Conservation (phyloP, 2,797 vertebrate species). For the Otolemur crassicaudatus region DNA sequence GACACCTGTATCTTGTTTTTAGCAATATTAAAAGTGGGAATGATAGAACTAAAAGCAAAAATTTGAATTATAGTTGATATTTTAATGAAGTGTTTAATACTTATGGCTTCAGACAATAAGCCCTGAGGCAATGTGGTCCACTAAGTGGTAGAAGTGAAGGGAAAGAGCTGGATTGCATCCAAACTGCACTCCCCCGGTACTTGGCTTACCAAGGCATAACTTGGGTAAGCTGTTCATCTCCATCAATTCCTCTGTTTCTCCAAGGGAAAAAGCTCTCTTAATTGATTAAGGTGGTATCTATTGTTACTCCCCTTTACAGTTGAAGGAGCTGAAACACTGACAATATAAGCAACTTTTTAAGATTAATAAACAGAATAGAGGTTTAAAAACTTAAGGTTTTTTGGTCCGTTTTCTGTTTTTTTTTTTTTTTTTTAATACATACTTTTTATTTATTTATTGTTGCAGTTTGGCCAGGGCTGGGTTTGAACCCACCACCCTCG, state of each 20-base stretch:
- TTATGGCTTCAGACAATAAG: not conserved
- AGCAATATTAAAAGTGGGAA: not conserved
- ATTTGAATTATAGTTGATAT: not conserved
- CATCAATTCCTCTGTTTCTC: not conserved
- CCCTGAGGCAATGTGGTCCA: not conserved
- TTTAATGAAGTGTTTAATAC: not conserved
- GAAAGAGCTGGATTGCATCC: not conserved
- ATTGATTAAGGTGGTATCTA: not conserved
- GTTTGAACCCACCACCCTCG: no score
- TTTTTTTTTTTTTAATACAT: not conserved
- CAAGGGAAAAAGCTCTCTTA: conserved; percentile 1
- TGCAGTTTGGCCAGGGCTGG: no score
- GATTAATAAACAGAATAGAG: not conserved
- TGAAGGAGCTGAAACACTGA: not conserved
- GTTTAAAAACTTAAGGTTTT: not conserved
- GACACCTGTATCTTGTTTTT: not conserved
- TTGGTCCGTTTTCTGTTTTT: not conserved
- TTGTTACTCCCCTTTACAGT: not conserved
- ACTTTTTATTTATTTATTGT: no score
- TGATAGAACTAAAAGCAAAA: not conserved
- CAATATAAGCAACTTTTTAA: not conserved
- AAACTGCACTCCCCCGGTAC: not conserved
- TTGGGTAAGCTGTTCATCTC: not conserved
- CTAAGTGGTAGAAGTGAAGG: not conserved
- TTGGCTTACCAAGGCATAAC: not conserved